Conservation (phyloP, 2,888 invertebrate species). For the Drosophila helvetica region DNA sequence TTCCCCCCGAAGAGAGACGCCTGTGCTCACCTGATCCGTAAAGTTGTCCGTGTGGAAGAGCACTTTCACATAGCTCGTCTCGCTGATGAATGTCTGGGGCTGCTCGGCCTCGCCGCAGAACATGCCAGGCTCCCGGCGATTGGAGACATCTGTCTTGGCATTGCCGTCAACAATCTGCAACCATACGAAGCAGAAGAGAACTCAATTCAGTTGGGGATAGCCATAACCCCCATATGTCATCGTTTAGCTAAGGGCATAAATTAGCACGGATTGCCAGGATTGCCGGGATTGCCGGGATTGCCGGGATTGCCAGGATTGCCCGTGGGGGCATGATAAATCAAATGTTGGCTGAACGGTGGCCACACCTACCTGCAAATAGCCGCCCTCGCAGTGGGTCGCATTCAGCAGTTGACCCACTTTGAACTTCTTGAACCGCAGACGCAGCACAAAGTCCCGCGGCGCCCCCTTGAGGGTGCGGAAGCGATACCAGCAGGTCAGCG, state of each 20-base stretch:
- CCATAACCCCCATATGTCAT: slow-evolving; percentile 60
- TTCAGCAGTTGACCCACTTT: slow-evolving; percentile 94
- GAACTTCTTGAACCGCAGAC: slow-evolving; percentile 95
- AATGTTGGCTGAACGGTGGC: slow-evolving; percentile 9
- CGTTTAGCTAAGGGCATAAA: slow-evolving; percentile 76
- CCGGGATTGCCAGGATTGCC: neutral
- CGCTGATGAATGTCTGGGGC: slow-evolving; percentile 96
- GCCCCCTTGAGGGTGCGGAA: slow-evolving; percentile 94
- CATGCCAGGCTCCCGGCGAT: slow-evolving; percentile 93
- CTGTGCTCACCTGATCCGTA: slow-evolving; percentile 89
- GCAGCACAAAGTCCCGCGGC: slow-evolving; percentile 94
- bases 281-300: slow-evolving; percentile 33
- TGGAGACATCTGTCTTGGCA: slow-evolving; percentile 94
- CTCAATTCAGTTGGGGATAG: slow-evolving; percentile 45
- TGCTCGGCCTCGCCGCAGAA: slow-evolving; percentile 97
- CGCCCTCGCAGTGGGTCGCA: slow-evolving; percentile 94
- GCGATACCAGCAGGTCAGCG: slow-evolving; percentile 95
- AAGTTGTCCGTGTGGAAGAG: slow-evolving; percentile 96
- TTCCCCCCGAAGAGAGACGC: neutral
- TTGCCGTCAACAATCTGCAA: slow-evolving; percentile 95
- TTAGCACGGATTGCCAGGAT: slow-evolving; percentile 72
- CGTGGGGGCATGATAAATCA: slow-evolving; percentile 67
- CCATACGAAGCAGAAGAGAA: slow-evolving; percentile 27
- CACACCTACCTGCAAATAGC: slow-evolving; percentile 91
- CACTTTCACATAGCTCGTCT: slow-evolving; percentile 96